Base-by-base conservation (phyloP, 2,797 vertebrate species). In the Bucorvus abyssinicus region DNA sequence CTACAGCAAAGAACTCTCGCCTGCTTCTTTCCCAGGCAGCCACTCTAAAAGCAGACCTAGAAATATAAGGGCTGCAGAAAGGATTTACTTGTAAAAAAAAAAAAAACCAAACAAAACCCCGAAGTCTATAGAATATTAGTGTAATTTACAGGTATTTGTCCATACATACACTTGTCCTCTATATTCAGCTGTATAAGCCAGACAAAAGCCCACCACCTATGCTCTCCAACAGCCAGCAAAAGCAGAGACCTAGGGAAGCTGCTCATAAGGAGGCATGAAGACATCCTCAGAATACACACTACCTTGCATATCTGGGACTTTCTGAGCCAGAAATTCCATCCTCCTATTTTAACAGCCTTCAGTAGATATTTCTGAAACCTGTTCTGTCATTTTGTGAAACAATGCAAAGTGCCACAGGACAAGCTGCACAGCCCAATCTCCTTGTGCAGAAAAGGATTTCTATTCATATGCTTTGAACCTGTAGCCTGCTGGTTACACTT, bases 391-490 rank as follows among this genome's bases (percentile, higher is more conserved):
- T 85, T 29, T 38, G 30, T 49, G 49, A 83, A 8, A n/a, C 50
- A 30, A 3, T 3, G 17, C 42, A 32, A 26, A 81, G 29, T 6
- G 17, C 49, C 69, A 27, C 0, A 0, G 12, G 60, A 59, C 55
- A 80, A 80, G 15, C 57, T 77, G 12, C 27, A 16, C 59, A 76
- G 74, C 24, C 63, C 19, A 70, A 42, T 44, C 7, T 17, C 14
- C 0, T 0, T 1, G 23, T 3, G 19, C 23, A 84, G 45, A 50
- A 36, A 5, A 50, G 20, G 17, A 42, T 38, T 57, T 55, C 13
- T 34, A 40, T 24, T 12, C 12, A 14, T 1, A 2, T 17, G 50
- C 70, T 69, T 56, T 38, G 18, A 78, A 34, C 12, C 24, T 49
- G 61, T 23, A 83, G 55, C 89, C 30, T 1, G 7, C 12, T 40